phyloP scores from a whole-genome alignment of 2,888 invertebrate genomes.

The Branchellion lobata region DNA sequence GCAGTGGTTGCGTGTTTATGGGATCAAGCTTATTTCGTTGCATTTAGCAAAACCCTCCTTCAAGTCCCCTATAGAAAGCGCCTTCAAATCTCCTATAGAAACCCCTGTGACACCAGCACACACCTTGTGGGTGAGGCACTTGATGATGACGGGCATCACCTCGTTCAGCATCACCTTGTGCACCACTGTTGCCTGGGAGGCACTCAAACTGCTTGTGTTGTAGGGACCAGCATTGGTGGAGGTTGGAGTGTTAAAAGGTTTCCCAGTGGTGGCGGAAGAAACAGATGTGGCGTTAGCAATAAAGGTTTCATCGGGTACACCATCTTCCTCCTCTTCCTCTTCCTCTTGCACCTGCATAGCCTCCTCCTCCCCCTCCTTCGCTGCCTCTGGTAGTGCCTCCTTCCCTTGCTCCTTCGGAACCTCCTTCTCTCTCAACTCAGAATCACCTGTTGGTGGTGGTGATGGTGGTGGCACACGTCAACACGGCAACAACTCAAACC shows the following conservation, averaged over 20 bases:
- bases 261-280: no score
- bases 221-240: no score
- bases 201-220: slow-evolving; percentile 5
- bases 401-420: not conserved
- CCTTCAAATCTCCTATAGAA: not conserved
- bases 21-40: not conserved
- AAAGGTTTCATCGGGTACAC: not conserved
- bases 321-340: not conserved
- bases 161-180: slow-evolving; percentile 72
- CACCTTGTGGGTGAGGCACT: slow-evolving; percentile 67
- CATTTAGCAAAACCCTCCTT: no score
- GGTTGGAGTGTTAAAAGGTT: no score
- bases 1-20: not conserved
- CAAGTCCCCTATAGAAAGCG: no score
- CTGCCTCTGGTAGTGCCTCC: slow-evolving; percentile 39
- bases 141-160: slow-evolving; percentile 78
- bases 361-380: slow-evolving; percentile 57
- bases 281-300: slow-evolving; percentile 51
- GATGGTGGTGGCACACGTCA: no score
- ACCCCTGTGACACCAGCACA: not conserved
- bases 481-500: no score
- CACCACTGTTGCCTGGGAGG: slow-evolving; percentile 71
- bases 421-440: no score
- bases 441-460: no score
- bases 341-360: slow-evolving; percentile 18